These are phyloP conservation scores for Gymnorhina tibicen DNA, from an alignment of 2,113 vertebrate genomes.

Conservation along the genomic window DNA sequence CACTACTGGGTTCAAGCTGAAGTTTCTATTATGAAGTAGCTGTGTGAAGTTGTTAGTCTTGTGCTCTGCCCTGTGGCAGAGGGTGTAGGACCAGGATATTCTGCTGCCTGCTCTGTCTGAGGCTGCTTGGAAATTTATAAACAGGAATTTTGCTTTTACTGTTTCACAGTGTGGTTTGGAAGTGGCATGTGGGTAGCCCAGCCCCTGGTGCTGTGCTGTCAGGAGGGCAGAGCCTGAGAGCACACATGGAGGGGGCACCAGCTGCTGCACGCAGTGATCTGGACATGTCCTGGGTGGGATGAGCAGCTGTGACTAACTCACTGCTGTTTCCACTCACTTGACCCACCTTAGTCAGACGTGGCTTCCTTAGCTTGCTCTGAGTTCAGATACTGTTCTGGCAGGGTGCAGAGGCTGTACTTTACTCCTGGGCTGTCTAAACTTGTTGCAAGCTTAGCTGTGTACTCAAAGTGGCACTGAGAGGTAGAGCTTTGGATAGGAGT, in stretches of 20 bases:
- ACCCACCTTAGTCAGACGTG: background rate
- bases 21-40: background rate
- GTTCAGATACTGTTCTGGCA: background rate
- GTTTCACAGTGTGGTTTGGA: background rate
- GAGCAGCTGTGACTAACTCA: background rate
- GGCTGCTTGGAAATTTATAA: background rate
- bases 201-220: background rate
- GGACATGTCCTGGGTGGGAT: background rate
- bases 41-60: accelerated
- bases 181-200: background rate
- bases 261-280: background rate
- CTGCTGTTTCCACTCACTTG: background rate
- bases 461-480: accelerated
- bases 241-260: accelerated
- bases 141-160: background rate
- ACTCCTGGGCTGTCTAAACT: background rate
- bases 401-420: accelerated
- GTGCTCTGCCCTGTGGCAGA: background rate
- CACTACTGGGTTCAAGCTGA: background rate
- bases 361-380: background rate
- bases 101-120: background rate
- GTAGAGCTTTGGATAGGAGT: background rate
- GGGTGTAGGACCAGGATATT: background rate
- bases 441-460: background rate
- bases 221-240: background rate